Base-by-base conservation (phyloP, 53 echinoderm and acorn worm species). In the Antedon mediterranea region DNA sequence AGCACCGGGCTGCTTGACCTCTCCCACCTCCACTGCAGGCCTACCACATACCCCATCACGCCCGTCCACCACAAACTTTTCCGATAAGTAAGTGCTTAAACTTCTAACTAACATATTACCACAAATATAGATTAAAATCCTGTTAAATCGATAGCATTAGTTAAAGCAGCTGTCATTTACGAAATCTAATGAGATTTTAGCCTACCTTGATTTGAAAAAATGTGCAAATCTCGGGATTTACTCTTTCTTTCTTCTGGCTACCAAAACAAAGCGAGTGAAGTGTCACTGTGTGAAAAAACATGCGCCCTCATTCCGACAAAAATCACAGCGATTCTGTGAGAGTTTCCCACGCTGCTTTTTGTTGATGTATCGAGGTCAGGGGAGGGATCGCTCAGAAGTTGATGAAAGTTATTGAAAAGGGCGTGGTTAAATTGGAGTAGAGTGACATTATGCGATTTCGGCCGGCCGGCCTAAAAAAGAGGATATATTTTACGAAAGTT, bases 231-330 rank as follows among this genome's bases (percentile, higher is more conserved):
- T 57, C 57, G 9, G 18, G 23, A 57, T 57, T 57, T 57, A 57
- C 57, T 57, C 57, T 57, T 26, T 57, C 11, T 57, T 57, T 57
- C 57, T 57, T 57, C 57, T 23, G 23, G 57, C 57, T 57, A 57
- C 57, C 57, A 57, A 57, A 57, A 57, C 57, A 57, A 57, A 57
- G 57, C 57, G 57, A 57, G 57, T 57, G 57, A 57, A 57, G 57
- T 57, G 57, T 57, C 57, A 57, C 57, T 57, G 57, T 57, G 23
- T 23, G 57, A 41, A 41, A 57, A 57, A 57, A 57, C 57, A 15
- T 57, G 57, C 57, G 57, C 57, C 57, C 57, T 57, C 57, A 57
- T 18, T 57, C 57, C 3, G 57, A 41, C 13, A 41, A 57, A 57
- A 57, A 57, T 57, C 57, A 57, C 57, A 57, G 57, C 57, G 20